A percentile compares a stretch with the other conserved stretches of the same genome.
Conservation (phyloP, 2,888 invertebrate species). For the Amphipoea oculea region DNA sequence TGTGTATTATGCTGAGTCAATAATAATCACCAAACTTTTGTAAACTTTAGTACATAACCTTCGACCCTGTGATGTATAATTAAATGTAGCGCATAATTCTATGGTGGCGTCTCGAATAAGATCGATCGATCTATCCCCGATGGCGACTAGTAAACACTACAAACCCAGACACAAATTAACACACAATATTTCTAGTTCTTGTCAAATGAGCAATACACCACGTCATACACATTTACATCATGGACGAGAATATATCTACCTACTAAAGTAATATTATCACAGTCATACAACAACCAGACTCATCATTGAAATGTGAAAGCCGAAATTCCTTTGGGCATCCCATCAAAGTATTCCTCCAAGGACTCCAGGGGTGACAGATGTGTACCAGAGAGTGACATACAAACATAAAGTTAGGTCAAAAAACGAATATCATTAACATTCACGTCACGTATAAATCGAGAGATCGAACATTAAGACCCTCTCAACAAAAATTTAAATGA, state of each 20-base stretch:
- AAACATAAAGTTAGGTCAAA: slow-evolving; percentile 31
- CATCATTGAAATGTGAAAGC: slow-evolving; percentile 19
- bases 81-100: not conserved
- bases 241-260: not conserved
- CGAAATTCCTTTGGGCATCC: not conserved
- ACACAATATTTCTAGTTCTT: not conserved
- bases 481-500: slow-evolving; percentile 47
- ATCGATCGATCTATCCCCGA: not conserved
- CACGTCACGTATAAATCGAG: slow-evolving; percentile 69
- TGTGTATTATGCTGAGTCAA: not conserved
- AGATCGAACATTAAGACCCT: slow-evolving; percentile 66
- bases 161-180: not conserved
- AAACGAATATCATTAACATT: slow-evolving; percentile 47
- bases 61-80: not conserved
- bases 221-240: not conserved
- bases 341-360: slow-evolving; percentile 17
- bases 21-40: not conserved
- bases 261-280: not conserved
- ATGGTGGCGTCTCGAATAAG: not conserved
- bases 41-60: not conserved
- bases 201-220: not conserved
- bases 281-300: not conserved
- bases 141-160: not conserved
- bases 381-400: slow-evolving; percentile 15
- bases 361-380: slow-evolving; percentile 10